Conservation (phyloP, 2,113 vertebrate species). For the Dromas ardeola region DNA sequence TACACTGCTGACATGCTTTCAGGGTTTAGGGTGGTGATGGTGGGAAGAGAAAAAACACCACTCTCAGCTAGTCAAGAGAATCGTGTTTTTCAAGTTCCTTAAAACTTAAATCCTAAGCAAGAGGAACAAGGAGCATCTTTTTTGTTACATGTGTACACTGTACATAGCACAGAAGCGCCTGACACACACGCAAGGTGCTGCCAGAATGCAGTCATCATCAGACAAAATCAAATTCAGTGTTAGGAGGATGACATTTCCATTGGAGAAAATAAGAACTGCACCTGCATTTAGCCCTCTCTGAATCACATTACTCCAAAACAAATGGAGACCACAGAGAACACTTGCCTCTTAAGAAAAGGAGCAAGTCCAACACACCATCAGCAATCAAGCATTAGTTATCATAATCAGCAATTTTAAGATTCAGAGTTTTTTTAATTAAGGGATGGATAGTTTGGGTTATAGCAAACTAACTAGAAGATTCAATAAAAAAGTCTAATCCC, state of each 20-base stretch:
- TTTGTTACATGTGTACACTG: not conserved
- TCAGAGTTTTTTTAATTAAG: not conserved
- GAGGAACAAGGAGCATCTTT: not conserved
- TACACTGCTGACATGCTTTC: not conserved
- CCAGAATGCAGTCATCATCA: not conserved
- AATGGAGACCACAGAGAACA: not conserved
- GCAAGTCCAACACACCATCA: not conserved
- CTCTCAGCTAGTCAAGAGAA: not conserved
- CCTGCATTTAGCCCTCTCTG: not conserved
- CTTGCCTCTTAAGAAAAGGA: not conserved
- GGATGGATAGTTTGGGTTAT: not conserved
- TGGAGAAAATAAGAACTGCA: conserved; percentile 5
- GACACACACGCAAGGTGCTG: not conserved
- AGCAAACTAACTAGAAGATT: not conserved
- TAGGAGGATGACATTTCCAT: not conserved
- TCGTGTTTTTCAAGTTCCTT: not conserved
- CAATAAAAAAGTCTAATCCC: not conserved
- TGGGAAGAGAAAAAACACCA: not conserved
- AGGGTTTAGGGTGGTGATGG: not conserved
- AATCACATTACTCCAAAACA: conserved; percentile 2
- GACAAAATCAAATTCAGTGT: conserved; percentile 5
- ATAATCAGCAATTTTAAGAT: not conserved
- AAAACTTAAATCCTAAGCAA: not conserved
- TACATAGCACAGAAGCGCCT: not conserved
- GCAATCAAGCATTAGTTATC: not conserved